Base-by-base conservation (phyloP, 2,888 invertebrate species). In the Ectemnius lituratus region DNA sequence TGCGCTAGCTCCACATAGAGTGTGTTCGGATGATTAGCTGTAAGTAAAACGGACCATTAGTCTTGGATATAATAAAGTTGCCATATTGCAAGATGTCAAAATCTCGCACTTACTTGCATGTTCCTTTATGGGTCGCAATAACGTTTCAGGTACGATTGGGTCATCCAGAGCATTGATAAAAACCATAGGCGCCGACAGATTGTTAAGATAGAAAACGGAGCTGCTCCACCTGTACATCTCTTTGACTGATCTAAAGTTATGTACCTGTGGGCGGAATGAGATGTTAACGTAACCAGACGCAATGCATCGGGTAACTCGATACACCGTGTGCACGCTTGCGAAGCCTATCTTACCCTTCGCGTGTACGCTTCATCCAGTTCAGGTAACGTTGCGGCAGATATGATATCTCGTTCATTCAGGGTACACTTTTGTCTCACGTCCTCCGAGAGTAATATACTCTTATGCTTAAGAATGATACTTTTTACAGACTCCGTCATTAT, bases 401-500 rank as follows among this genome's bases (percentile, higher is more conserved):
- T 95, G 57, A 98, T 96, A 86, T 95, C 95, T 63, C 95, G 94
- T 90, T 97, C 97, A 85, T 95, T 95, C 62, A 97, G 92, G 78
- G 93, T 92, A 88, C 93, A 94, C 70, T 93, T 93, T 68, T 92
- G 92, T 89, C 95, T 95, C 18, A 95, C 93, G 60, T 96, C 96
- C 58, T 95, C 94, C 20, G 94, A 94, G 62, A 98, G 92, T 67
- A 98, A 91, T 72, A 94, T 93, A 79, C 94, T 93, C 85, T 96
- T 95, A 91, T 98, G 97, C 66, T 95, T 93, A n/a, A 96, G 93
- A 81, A 98, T 95, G 73, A 98, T 95, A 87, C 94, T 95, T 83
- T 97, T 96, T 90, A 98, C 95, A 90, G 97, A 97, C 90, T 97
- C 97, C 0, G 98, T 97, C 96, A 98, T 98, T 73, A 97, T 94